Conservation (phyloP, 2,888 invertebrate genomes). For the Perizoma flavofasciatum region DNA sequence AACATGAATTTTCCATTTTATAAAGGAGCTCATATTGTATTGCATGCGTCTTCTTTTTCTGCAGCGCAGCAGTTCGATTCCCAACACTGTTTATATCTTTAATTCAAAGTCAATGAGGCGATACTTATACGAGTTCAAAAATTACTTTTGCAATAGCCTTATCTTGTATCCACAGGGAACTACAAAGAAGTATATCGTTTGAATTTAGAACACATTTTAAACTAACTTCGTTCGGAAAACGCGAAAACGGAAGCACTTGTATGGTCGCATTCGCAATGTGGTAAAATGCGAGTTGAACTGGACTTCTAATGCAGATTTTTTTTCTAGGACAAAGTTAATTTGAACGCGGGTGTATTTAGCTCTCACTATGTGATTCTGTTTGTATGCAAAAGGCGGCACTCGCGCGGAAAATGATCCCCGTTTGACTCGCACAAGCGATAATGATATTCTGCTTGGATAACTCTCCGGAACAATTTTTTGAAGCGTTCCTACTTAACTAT, state of each 20-base stretch:
- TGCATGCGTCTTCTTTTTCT: background rate
- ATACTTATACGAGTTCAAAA: constrained; percentile 47
- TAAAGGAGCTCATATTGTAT: background rate
- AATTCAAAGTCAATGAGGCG: constrained; percentile 49
- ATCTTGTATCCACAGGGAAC: constrained; percentile 53
- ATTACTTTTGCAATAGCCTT: constrained; percentile 52
- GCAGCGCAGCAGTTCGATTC: constrained; percentile 20
- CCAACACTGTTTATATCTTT: constrained; percentile 35
- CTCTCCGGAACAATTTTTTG: constrained; percentile 33
- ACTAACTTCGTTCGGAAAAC: constrained; percentile 58
- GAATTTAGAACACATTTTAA: constrained; percentile 60
- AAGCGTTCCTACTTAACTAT: constrained; percentile 5
- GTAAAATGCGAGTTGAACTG: constrained; percentile 48
- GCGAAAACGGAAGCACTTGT: constrained; percentile 43
- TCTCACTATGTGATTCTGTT: constrained; percentile 58
- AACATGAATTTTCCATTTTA: background rate
- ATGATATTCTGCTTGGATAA: constrained; percentile 49
- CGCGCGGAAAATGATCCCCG: constrained; percentile 54
- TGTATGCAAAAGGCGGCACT: constrained; percentile 52
- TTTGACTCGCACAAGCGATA: constrained; percentile 52
- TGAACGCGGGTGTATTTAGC: constrained; percentile 51
- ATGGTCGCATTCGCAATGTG: constrained; percentile 52
- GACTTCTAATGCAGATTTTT: constrained; percentile 47
- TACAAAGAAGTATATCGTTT: constrained; percentile 52
- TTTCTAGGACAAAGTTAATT: constrained; percentile 53